Evolutionary conservation across 2,113 vertebrate genomes (phyloP), one percentile per base, ranked within the genome.

Genomic region (Tylochromis polylepis): DNA sequence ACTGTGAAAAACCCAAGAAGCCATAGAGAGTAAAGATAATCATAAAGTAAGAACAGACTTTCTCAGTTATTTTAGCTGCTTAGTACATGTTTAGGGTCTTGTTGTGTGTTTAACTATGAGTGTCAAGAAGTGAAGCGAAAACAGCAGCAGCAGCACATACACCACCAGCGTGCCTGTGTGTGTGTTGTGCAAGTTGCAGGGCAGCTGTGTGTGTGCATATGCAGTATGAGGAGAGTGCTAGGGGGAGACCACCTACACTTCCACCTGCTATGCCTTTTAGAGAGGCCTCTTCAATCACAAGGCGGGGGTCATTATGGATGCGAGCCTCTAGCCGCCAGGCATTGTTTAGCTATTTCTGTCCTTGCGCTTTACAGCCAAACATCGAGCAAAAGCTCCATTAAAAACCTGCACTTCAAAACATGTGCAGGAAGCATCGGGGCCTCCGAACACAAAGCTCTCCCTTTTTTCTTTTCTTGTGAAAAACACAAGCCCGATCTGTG

Each of bases 291-390:
- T 95, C 94, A 95, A 92, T 93, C 91, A 90, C 92, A 84, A 81
- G 90, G 93, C 85, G 31, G 88, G 92, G 94, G 95, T 95, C 92
- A 93, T 95, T 94, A 94, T 93, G 77, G 95, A 94, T 95, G 92
- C 67, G 83, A 93, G 91, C 90, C 81, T 93, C 83, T 85, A 27
- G 93, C 93, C 60, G 85, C 65, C 92, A 67, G 95, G 89, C 94
- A 94, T 93, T 90, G 93, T 95, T 95, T 78, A 27, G 88, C 92
- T 96, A 96, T 96, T 96, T 95, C 93, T 95, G 95, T 95, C 92
- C 86, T 87, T 57, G 59, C 67, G 56, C 90, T 93, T 93, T 85
- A 79, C 90, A 80, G 90, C 43, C 83, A 91, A 93, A 86, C 87
- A 87, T 31, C 16, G 87, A 93, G 85, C 90, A 84, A 84, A 81